Base-by-base conservation (phyloP, 2,888 invertebrate species). In the Agrochola circellaris region DNA sequence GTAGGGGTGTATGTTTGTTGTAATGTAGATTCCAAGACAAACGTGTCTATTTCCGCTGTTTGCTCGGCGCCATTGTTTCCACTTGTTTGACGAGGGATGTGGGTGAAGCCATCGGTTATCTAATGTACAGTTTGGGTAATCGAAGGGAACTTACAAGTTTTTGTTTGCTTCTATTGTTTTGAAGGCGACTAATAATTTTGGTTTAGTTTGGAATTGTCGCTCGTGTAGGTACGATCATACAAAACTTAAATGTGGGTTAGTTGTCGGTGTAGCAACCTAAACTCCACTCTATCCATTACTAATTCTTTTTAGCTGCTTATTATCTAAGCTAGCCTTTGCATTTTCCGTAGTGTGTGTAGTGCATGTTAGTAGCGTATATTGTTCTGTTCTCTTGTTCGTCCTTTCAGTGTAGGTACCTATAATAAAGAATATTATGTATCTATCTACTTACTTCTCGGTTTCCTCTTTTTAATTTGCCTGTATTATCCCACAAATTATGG, bases 1-100 rank as follows among this genome's bases (percentile, higher is more conserved):
- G 64, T 65, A 68, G 78, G 85, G 88, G 84, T 73, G 78, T 76
- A 56, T 89, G 87, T 87, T 90, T 88, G 88, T 88, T 90, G 89
- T 88, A 88, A 91, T 88, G 89, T 91, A 90, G 90, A 92, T 89
- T 90, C 90, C 84, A 92, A 93, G 92, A 93, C 92, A 91, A 93
- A 93, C 93, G 93, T 92, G 93, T 94, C 93, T 90, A 90, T 93
- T 90, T 89, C 90, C 84, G 71, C 75, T 88, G 85, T 84, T 83
- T 89, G 88, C 85, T 87, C 82, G 75, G 72, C 79, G 83, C 79
- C 77, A 77, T 90, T 91, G 90, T 91, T 89, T 84, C 77, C 77
- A 84, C 73, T 87, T 88, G 89, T 89, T 87, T 88, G 90, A 81
- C 78, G 81, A 85, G 82, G 85, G 87, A 81, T 81, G 75, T 72